Conservation (phyloP, 2,888 invertebrate species). For the Norana najaformis region DNA sequence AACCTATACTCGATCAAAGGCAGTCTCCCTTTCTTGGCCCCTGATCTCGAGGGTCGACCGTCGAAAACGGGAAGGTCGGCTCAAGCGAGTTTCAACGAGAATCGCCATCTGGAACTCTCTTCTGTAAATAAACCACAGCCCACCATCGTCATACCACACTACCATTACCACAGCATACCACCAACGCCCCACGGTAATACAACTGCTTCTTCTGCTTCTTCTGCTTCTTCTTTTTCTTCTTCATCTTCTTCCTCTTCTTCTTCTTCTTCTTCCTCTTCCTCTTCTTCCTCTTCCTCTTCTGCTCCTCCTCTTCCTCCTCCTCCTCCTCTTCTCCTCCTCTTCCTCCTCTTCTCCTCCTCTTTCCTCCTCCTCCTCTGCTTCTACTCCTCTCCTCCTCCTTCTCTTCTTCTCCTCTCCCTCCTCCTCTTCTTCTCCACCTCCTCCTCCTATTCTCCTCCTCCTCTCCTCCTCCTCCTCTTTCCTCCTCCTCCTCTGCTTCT, state of each 20-base stretch:
- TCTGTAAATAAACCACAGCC: constrained; percentile 1
- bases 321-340: too few species aligned
- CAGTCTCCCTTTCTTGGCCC: background rate
- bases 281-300: background rate
- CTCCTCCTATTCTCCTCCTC: too few species aligned
- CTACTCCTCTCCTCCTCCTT: background rate
- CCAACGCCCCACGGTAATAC: constrained; percentile 13
- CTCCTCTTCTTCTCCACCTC: background rate
- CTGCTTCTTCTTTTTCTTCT: background rate
- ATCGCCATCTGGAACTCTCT: background rate
- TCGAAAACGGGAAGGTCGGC: background rate
- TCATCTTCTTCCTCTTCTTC: background rate
- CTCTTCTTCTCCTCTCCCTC: background rate
- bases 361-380: background rate
- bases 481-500: background rate
- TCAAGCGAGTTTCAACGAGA: background rate
- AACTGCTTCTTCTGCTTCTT: background rate
- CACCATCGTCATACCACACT: background rate
- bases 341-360: background rate
- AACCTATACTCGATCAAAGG: background rate
- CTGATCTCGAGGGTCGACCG: constrained; percentile 13
- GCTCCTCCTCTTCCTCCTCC: too few species aligned
- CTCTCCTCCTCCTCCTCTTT: background rate
- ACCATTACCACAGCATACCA: background rate
- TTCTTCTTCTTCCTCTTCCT: background rate